A percentile compares a stretch with the other conserved stretches of the same genome.
These are phyloP conservation scores for Leptodirus hochenwartii DNA, from an alignment of 2,888 invertebrate genomes.

Conservation along the genomic window DNA sequence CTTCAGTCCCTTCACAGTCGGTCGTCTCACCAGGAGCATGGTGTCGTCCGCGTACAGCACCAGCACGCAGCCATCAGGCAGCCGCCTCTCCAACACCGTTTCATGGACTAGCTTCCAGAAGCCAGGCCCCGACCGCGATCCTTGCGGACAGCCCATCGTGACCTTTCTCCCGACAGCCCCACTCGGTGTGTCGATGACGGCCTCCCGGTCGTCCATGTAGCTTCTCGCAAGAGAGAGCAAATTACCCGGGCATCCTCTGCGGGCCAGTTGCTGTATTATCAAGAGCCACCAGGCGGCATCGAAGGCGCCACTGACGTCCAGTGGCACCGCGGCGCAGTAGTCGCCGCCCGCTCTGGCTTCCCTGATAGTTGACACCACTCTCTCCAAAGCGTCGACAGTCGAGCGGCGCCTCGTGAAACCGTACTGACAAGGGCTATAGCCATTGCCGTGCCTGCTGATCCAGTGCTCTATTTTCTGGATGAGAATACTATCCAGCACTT, in stretches of 20 bases:
- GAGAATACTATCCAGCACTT: conserved; percentile 8
- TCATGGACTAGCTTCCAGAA: conserved; percentile 9
- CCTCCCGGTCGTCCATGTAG: conserved; percentile 6
- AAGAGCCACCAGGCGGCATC: conserved; percentile 18
- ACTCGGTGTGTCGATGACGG: conserved; percentile 3
- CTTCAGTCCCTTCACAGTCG: too few relatives aligned
- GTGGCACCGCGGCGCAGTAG: conserved; percentile 10
- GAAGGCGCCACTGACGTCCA: conserved; percentile 15
- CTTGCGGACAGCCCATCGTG: too few relatives aligned
- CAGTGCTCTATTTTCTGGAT: conserved; percentile 6
- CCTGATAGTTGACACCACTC: conserved; percentile 2
- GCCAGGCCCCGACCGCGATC: conserved; percentile 9
- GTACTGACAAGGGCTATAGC: neutral
- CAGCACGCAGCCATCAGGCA: conserved; percentile 7
- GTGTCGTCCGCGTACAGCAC: conserved; percentile 11
- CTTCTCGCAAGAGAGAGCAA: conserved; percentile 4
- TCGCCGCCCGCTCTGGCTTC: conserved; percentile 2
- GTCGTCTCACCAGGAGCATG: too few relatives aligned
- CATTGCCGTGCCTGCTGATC: conserved; percentile 1
- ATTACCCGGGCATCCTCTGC: conserved; percentile 11
- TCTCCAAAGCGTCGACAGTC: conserved; percentile 5
- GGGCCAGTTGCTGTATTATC: conserved; percentile 9
- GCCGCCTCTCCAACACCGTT: conserved; percentile 4
- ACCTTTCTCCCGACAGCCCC: conserved; percentile 1
- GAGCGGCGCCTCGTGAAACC: conserved; percentile 5